phyloP scores from a whole-genome alignment of 1,140 invertebrate genomes.

The Zaprionus tsacasi region DNA sequence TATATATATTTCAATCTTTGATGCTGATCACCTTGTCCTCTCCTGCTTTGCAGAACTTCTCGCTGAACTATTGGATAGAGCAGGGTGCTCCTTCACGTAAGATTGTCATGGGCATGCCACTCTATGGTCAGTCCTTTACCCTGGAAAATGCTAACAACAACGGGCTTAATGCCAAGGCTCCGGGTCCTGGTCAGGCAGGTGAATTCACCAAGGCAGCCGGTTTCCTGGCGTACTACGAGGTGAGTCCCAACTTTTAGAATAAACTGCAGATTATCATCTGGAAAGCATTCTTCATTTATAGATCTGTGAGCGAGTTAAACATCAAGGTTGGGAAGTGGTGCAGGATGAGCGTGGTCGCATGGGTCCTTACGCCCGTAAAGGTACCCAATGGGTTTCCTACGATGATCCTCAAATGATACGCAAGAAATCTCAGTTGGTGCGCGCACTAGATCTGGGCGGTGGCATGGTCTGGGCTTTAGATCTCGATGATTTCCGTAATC shows the following conservation, averaged over 20 bases:
- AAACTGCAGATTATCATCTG: not conserved
- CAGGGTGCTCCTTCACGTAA: slow-evolving; percentile 92
- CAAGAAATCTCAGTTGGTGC: slow-evolving; percentile 91
- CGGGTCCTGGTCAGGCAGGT: slow-evolving; percentile 90
- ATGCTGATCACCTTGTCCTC: not conserved
- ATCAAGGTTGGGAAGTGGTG: slow-evolving; percentile 91
- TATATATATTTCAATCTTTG: slow-evolving; percentile 7
- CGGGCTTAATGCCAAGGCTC: slow-evolving; percentile 90
- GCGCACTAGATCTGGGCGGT: slow-evolving; percentile 91
- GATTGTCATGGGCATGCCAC: slow-evolving; percentile 94
- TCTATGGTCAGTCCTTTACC: slow-evolving; percentile 95
- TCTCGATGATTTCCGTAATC: slow-evolving; percentile 92
- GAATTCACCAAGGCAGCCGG: slow-evolving; percentile 93
- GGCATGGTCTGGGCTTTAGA: slow-evolving; percentile 97
- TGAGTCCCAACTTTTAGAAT: slow-evolving; percentile 62
- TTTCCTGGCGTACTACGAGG: slow-evolving; percentile 95
- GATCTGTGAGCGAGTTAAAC: slow-evolving; percentile 92
- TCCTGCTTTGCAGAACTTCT: slow-evolving; percentile 88
- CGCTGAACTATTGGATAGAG: slow-evolving; percentile 94
- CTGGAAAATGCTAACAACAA: slow-evolving; percentile 86
- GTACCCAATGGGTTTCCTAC: slow-evolving; percentile 95
- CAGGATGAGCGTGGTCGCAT: slow-evolving; percentile 90
- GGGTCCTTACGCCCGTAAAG: slow-evolving; percentile 94
- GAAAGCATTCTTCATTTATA: slow-evolving; percentile 72
- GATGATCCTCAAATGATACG: slow-evolving; percentile 93